Percentiles rank a stretch among this genome's conserved stretches.
These are phyloP conservation scores for Poecilia gillii DNA, from an alignment of 2,797 vertebrate genomes.

Conservation along the genomic window DNA sequence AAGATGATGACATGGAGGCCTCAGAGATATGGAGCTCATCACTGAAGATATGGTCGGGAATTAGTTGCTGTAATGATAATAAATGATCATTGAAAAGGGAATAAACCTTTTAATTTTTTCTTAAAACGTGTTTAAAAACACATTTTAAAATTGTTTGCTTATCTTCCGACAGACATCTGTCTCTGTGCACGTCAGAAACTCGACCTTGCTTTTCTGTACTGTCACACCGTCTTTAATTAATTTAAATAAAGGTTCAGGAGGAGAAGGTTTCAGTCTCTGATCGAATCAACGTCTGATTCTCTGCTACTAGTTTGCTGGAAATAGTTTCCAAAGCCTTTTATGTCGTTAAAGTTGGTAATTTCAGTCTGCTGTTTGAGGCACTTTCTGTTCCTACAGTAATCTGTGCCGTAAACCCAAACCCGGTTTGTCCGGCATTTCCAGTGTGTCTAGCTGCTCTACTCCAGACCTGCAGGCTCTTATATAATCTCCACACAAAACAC, in stretches of 20 bases:
- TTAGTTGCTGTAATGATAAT: neutral
- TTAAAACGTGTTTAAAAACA: neutral
- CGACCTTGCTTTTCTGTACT: no score
- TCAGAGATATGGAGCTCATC: neutral
- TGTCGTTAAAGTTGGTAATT: slow-evolving; percentile 22
- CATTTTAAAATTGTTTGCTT: no score
- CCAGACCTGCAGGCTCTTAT: slow-evolving; percentile 52
- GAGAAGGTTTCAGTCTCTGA: neutral
- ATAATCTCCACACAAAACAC: slow-evolving; percentile 59
- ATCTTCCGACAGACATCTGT: no score
- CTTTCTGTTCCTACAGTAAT: slow-evolving; percentile 30
- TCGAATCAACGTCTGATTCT: neutral
- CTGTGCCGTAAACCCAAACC: slow-evolving; percentile 43
- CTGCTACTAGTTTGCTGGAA: neutral
- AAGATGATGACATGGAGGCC: neutral
- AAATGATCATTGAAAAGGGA: neutral
- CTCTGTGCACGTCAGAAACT: no score
- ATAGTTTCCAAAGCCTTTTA: slow-evolving; percentile 11
- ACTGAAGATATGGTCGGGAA: neutral
- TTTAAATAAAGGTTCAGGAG: neutral
- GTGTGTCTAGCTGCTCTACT: slow-evolving; percentile 30
- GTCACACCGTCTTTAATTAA: neutral
- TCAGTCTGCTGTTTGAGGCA: slow-evolving; percentile 31
- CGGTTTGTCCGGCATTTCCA: slow-evolving; percentile 55
- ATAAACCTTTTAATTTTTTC: neutral